These are phyloP conservation scores for Lasioglossum vierecki DNA, from an alignment of 2,888 invertebrate genomes.

Conservation along the genomic window DNA sequence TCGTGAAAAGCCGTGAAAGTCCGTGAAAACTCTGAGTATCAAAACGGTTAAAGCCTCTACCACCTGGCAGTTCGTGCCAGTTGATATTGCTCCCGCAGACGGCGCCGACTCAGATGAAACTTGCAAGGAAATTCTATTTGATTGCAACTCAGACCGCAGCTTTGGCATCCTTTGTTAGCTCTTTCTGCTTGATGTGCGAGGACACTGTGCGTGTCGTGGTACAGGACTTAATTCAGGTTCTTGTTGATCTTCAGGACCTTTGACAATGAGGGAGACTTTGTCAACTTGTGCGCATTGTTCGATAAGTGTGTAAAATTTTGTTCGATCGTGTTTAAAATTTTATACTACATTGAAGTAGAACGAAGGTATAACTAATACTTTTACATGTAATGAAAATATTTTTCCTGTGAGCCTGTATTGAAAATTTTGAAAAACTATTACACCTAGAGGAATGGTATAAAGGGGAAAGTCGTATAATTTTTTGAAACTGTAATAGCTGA, in stretches of 20 bases:
- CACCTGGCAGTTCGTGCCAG: conserved; percentile 26
- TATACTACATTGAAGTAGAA: neutral
- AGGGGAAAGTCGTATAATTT: too few species aligned
- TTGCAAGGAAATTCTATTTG: conserved; percentile 67
- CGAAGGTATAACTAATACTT: too few species aligned
- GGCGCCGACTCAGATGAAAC: conserved; percentile 41
- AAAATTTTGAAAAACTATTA: too few species aligned
- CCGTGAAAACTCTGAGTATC: neutral
- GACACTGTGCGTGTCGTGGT: conserved; percentile 8
- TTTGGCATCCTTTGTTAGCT: conserved; percentile 33
- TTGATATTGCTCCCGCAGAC: conserved; percentile 48
- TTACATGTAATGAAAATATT: neutral
- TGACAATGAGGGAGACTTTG: neutral
- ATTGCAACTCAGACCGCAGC: conserved; percentile 39
- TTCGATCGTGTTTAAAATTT: neutral
- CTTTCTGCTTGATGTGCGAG: conserved; percentile 34
- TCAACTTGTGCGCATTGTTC: neutral
- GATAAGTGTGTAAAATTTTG: neutral
- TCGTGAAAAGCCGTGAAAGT: neutral
- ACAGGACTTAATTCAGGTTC: neutral
- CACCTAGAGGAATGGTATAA: too few species aligned
- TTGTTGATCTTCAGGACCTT: neutral
- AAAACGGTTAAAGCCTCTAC: conserved; percentile 23
- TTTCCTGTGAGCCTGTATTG: too few species aligned
- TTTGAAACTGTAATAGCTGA: too few species aligned